Conservation (phyloP, 2,113 vertebrate genomes). For the Dasyprocta punctata region DNA sequence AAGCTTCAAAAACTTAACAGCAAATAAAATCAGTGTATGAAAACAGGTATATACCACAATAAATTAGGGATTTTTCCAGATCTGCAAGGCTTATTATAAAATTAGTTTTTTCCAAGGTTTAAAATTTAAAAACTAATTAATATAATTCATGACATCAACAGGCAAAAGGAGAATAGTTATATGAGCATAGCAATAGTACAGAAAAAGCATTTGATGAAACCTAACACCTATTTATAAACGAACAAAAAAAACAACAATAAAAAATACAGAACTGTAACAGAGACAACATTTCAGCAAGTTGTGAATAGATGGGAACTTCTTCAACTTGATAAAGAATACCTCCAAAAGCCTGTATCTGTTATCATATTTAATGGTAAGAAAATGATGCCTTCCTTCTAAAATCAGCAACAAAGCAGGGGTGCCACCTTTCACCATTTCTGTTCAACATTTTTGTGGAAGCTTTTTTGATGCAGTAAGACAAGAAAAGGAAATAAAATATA, state of each 20-base stretch:
- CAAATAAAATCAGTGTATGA: not conserved
- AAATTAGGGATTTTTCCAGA: not conserved
- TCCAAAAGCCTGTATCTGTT: not conserved
- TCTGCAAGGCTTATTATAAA: not conserved
- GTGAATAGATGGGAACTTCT: not conserved
- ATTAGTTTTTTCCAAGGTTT: not conserved
- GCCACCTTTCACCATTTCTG: not conserved
- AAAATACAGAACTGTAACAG: not conserved
- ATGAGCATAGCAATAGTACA: not conserved
- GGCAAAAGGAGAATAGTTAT: not conserved
- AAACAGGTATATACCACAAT: not conserved
- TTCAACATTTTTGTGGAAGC: not conserved
- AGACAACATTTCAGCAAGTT: not conserved
- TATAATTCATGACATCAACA: not conserved
- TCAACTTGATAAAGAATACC: not conserved
- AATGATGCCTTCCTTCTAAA: not conserved
- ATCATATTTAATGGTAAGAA: not conserved
- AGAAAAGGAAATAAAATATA: not conserved
- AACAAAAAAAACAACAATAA: too few species aligned
- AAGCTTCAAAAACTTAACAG: not conserved
- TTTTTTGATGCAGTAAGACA: not conserved
- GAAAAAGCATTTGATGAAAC: not conserved
- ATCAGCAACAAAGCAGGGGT: not conserved
- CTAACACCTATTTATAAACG: not conserved
- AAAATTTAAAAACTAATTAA: not conserved